Evolutionary conservation across 1,140 invertebrate species (phyloP).

Genomic region (Drosophila paulistorum): DNA sequence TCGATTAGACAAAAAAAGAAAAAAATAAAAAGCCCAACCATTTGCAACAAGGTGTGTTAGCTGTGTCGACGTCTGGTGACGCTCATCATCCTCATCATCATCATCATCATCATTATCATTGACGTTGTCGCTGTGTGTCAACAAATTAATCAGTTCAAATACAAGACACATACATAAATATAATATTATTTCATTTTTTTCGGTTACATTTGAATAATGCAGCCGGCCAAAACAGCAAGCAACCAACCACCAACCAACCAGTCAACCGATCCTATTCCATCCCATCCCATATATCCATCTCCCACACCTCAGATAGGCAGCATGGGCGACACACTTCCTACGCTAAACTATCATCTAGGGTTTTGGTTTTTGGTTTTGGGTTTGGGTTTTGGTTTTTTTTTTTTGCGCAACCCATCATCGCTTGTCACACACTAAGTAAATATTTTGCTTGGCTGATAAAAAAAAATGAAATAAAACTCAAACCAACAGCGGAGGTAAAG

Average conservation of each 20-base stretch:
- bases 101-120: conserved; percentile 13
- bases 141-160: conserved; percentile 78
- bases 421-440: conserved; percentile 53
- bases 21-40: conserved; percentile 32
- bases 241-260: conserved; percentile 15
- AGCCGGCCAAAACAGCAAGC: conserved; percentile 33
- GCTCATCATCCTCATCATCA: conserved; percentile 36
- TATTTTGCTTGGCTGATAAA: conserved; percentile 74
- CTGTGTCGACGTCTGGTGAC: conserved; percentile 27
- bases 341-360: conserved; percentile 17
- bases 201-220: conserved; percentile 65
- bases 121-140: conserved; percentile 60
- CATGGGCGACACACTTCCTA: conserved; percentile 14
- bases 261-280: conserved; percentile 33
- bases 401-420: conserved; percentile 24
- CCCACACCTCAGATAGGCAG: conserved; percentile 27
- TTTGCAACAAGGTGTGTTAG: conserved; percentile 63
- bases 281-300: conserved; percentile 12
- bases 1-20: conserved; percentile 51
- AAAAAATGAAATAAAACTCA: conserved; percentile 23
- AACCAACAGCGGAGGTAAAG: conserved; percentile 12
- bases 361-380: conserved; percentile 26
- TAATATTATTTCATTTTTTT: conserved; percentile 30
- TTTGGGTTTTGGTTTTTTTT: conserved; percentile 34
- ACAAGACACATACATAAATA: conserved; percentile 60